A percentile compares a stretch with the other conserved stretches of the same genome.
These are phyloP conservation scores for Poecile montanus DNA, from an alignment of 2,797 vertebrate species.

Conservation along the genomic window DNA sequence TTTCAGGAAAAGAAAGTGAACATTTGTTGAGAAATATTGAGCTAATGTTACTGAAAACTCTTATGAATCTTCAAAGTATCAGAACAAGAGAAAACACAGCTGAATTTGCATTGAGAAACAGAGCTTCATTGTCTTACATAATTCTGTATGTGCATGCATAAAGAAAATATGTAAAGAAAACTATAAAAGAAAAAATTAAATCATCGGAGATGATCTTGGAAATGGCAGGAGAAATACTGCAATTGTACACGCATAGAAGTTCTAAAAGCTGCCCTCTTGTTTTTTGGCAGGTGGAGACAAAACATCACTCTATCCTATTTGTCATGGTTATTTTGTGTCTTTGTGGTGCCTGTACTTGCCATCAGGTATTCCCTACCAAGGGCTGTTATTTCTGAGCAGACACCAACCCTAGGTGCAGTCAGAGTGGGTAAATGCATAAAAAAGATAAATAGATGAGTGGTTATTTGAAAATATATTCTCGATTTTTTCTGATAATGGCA, in stretches of 20 bases:
- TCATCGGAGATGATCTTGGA: background rate
- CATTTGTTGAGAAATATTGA: background rate
- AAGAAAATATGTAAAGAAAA: background rate
- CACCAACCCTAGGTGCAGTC: background rate
- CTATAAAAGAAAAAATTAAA: background rate
- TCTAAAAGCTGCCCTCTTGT: background rate
- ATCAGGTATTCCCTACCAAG: background rate
- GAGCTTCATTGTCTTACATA: background rate
- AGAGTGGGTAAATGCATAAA: background rate
- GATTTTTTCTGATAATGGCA: background rate
- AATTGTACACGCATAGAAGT: background rate
- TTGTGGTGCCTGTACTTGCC: background rate
- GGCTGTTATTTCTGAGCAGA: background rate
- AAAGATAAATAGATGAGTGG: background rate
- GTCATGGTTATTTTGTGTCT: background rate
- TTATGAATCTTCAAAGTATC: background rate
- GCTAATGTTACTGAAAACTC: background rate
- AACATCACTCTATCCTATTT: background rate
- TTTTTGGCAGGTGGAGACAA: background rate
- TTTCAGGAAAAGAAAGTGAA: background rate
- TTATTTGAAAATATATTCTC: background rate
- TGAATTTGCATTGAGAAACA: rapidly evolving
- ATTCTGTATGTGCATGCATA: background rate
- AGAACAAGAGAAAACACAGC: background rate
- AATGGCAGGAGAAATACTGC: background rate